Percentiles rank a stretch among this genome's conserved stretches.
Evolutionary conservation across 2,797 vertebrate species (phyloP).

Genomic region (Coregonus suidteri): DNA sequence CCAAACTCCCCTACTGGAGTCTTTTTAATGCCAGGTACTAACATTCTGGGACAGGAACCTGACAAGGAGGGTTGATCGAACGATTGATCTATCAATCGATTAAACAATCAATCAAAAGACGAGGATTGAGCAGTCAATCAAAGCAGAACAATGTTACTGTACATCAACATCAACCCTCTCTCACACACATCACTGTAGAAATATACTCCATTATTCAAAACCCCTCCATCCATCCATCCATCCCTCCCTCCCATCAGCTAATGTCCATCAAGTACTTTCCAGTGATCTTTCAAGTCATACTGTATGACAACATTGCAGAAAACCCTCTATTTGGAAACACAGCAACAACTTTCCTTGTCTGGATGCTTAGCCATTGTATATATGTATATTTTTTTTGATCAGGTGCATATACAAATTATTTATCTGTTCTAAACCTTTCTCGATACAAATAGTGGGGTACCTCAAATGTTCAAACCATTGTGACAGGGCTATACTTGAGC

Average conservation of each 20-base stretch:
- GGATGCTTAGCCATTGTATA: not conserved
- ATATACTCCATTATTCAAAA: not conserved
- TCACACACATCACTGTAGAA: slow-evolving; percentile 14
- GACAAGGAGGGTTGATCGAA: slow-evolving; percentile 17
- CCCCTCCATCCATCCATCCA: not conserved
- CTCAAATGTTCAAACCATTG: slow-evolving; percentile 24
- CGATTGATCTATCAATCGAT: not conserved
- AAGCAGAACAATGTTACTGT: slow-evolving; percentile 21
- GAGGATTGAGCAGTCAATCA: slow-evolving; percentile 21
- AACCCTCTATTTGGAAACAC: slow-evolving; percentile 1
- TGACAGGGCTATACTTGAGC: slow-evolving; percentile 54
- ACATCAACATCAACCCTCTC: slow-evolving; percentile 30
- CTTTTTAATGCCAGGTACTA: slow-evolving; percentile 33
- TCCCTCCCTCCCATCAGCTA: slow-evolving; percentile 24
- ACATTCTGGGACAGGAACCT: slow-evolving; percentile 42
- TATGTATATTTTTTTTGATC: not conserved
- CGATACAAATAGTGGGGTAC: not conserved
- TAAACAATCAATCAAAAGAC: slow-evolving; percentile 6
- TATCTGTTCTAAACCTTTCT: slow-evolving; percentile 22
- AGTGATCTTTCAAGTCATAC: slow-evolving; percentile 15
- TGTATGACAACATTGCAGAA: slow-evolving; percentile 25
- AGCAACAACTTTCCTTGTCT: slow-evolving; percentile 7
- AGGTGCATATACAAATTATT: slow-evolving; percentile 32
- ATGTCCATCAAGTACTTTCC: slow-evolving; percentile 32
- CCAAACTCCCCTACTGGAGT: slow-evolving; percentile 5